A percentile compares a stretch with the other conserved stretches of the same genome.
Conservation (phyloP, 1,140 invertebrate species). For the Nasonia vitripennis region DNA sequence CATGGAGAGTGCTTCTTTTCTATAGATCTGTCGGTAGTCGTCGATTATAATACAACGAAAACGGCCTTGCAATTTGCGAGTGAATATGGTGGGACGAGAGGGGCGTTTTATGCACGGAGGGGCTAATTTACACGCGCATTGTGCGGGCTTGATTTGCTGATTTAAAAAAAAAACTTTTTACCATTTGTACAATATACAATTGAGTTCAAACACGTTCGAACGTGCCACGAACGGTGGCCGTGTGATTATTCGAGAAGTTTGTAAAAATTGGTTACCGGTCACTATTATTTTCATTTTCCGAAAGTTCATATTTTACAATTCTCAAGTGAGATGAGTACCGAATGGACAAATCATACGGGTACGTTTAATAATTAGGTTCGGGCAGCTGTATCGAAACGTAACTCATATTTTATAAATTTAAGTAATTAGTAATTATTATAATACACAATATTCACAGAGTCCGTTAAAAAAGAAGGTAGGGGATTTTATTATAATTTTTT, state of each 20-base stretch:
- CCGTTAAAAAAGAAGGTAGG: constrained; percentile 68
- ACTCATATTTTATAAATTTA: constrained; percentile 72
- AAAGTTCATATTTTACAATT: constrained; percentile 64
- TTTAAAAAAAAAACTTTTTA: constrained; percentile 63
- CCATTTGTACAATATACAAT: constrained; percentile 74
- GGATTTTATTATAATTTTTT: constrained; percentile 56
- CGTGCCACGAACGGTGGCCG: constrained; percentile 63
- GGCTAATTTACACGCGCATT: constrained; percentile 62
- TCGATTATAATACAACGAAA: constrained; percentile 53
- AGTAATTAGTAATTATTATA: constrained; percentile 75
- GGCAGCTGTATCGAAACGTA: constrained; percentile 68
- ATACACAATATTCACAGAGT: constrained; percentile 75
- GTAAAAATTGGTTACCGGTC: constrained; percentile 51
- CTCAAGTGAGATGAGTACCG: constrained; percentile 47
- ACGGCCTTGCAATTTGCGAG: constrained; percentile 53
- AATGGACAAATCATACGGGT: constrained; percentile 43
- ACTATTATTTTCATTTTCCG: constrained; percentile 50
- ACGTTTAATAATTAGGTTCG: constrained; percentile 53
- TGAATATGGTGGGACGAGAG: constrained; percentile 54
- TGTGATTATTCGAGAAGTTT: constrained; percentile 54
- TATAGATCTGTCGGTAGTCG: constrained; percentile 41
- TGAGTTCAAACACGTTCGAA: constrained; percentile 68
- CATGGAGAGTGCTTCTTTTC: constrained; percentile 30
- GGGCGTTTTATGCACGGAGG: constrained; percentile 53
- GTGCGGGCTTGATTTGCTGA: constrained; percentile 62